Conservation (phyloP, 2,888 invertebrate genomes). For the Lacanobia oleracea region DNA sequence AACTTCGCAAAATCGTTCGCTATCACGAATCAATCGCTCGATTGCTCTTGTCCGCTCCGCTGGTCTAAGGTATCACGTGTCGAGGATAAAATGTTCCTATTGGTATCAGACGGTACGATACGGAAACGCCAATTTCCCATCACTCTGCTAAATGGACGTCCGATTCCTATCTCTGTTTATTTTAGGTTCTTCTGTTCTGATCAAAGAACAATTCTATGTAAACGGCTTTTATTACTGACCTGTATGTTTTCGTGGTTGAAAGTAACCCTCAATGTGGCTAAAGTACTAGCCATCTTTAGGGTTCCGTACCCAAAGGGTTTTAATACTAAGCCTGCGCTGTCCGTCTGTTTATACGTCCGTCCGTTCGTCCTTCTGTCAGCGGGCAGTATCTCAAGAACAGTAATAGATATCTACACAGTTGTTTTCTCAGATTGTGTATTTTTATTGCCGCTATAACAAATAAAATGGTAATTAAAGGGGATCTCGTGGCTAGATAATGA, state of each 20-base stretch:
- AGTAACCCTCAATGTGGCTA: background rate
- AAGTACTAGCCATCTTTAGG: background rate
- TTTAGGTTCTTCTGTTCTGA: background rate
- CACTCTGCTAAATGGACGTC: constrained; percentile 55
- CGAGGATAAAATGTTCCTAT: constrained; percentile 38
- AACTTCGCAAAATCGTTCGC: constrained; percentile 34
- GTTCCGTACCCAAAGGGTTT: no score
- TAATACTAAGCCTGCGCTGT: no score
- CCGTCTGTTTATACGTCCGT: no score
- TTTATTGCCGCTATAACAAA: no score
- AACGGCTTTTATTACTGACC: no score
- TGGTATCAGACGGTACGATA: constrained; percentile 42
- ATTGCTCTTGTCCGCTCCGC: constrained; percentile 55
- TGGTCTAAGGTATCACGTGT: constrained; percentile 57
- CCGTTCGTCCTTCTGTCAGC: no score
- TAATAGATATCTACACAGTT: no score
- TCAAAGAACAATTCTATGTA: background rate
- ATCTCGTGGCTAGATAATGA: no score
- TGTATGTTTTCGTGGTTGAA: no score
- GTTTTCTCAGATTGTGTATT: no score
- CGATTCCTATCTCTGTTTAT: constrained; percentile 52
- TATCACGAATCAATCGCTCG: constrained; percentile 48
- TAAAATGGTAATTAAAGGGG: no score
- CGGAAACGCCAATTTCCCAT: constrained; percentile 62
- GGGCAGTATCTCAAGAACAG: no score